Evolutionary conservation across 2,113 vertebrate species (phyloP).

Genomic region (Passer domesticus): DNA sequence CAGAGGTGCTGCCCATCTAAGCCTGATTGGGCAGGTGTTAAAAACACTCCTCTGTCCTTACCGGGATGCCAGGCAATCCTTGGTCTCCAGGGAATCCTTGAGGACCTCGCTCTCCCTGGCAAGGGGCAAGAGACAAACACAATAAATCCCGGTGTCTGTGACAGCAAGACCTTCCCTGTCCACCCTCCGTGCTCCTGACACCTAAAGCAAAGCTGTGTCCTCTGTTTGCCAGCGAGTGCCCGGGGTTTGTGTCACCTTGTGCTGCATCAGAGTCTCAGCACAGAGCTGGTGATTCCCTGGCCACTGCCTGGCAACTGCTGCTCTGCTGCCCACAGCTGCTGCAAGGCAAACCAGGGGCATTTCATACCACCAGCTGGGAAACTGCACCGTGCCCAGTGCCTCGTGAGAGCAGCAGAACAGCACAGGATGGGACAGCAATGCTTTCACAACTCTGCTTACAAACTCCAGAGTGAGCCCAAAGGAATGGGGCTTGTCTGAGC

Average conservation of each 20-base stretch:
- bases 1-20: background rate
- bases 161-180: background rate
- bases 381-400: background rate
- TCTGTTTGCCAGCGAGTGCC: background rate
- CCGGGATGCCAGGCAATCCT: slow-evolving; percentile 76
- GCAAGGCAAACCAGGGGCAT: background rate
- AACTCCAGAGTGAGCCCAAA: background rate
- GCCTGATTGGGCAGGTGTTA: rapidly evolving
- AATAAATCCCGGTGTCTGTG: background rate
- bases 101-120: slow-evolving; percentile 83
- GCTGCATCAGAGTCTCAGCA: background rate
- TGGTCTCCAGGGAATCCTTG: slow-evolving; percentile 76
- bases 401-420: background rate
- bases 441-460: background rate
- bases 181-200: background rate
- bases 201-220: background rate
- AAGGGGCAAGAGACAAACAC: slow-evolving; percentile 11
- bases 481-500: background rate
- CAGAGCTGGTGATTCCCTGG: background rate
- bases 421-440: background rate
- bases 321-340: background rate
- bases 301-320: background rate
- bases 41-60: slow-evolving; percentile 63
- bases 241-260: background rate
- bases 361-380: background rate